phyloP scores from a whole-genome alignment of 2,888 invertebrate genomes.

The Thecocarcelia acutangulata region DNA sequence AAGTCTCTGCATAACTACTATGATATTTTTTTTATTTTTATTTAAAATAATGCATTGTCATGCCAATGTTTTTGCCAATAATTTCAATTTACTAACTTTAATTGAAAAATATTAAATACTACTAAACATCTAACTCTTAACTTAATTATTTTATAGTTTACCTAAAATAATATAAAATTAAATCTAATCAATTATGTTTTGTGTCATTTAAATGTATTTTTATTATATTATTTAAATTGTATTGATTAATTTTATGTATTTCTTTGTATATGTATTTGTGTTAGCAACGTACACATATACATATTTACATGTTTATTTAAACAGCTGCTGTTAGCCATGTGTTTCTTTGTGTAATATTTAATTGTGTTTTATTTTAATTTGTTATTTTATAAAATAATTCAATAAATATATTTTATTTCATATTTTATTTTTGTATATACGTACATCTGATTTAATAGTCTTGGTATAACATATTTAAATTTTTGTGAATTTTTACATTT shows the following conservation, averaged over 20 bases:
- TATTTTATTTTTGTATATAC: constrained; percentile 60
- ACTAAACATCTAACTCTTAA: constrained; percentile 34
- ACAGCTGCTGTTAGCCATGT: neutral
- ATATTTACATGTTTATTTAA: constrained; percentile 35
- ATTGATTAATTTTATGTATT: constrained; percentile 21
- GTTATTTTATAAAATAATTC: constrained; percentile 29
- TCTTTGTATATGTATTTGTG: constrained; percentile 22
- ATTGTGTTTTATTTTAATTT: constrained; percentile 35
- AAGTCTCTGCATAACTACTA: constrained; percentile 41
- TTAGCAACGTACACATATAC: constrained; percentile 11
- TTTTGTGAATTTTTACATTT: constrained; percentile 43
- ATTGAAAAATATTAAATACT: constrained; percentile 36
- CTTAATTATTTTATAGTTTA: constrained; percentile 29
- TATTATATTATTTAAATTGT: neutral
- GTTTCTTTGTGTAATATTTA: constrained; percentile 23
- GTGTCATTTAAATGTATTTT: constrained; percentile 28
- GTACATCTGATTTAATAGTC: constrained; percentile 41
- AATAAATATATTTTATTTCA: constrained; percentile 9
- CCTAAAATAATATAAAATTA: constrained; percentile 24
- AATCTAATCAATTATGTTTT: constrained; percentile 49
- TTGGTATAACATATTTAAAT: constrained; percentile 47
- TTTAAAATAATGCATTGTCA: constrained; percentile 48
- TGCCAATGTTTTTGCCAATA: constrained; percentile 74
- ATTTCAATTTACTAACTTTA: constrained; percentile 63
- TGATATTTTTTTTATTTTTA: constrained; percentile 7